Base-by-base conservation (phyloP, 2,797 vertebrate species). In the Amblyopsis hoosieri region DNA sequence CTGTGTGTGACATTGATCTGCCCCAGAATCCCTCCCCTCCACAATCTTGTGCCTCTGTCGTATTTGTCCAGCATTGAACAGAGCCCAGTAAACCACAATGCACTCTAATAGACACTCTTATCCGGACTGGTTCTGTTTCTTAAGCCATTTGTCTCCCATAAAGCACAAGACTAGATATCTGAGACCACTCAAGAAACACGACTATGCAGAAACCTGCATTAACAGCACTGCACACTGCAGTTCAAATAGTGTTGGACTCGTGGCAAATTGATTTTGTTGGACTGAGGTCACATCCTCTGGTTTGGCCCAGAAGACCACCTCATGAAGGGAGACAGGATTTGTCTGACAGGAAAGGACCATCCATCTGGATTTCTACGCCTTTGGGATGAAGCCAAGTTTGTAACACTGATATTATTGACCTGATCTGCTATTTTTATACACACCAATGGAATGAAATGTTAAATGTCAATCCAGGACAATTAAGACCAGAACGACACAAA, bases 1-100 rank as follows among this genome's bases (percentile, higher is more conserved):
- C 87, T 82, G 87, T 75, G 75, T 89, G 85, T 71, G 67, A 80
- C 72, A 67, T 67, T 74, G 55, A 75, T 86, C 80, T 54, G 61
- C 54, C 62, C 42, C 17, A 12, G 46, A 31, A 50, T 60, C 4
- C 58, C 45, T 71, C 69, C 58, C 64, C 57, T 65, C 67, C 62
- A 70, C 66, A 63, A 57, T 61, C 60, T 75, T 76, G 75, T 78
- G 71, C 79, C 73, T 83, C 67, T 58, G 70, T 59, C 67, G 62
- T 69, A 57, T 64, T 77, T 82, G 78, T 76, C 83, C 74, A 81
- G 17, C 11, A 37, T 60, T 17, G 54, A 71, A 60, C 71, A 71
- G 73, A 69, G 55, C 69, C 79, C 51, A 57, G 62, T 54, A 66
- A 60, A 52, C 57, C 51, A 62, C 49, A 62, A 10, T 14, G 15